Evolutionary conservation across 2,888 invertebrate species (phyloP), one percentile per base, ranked within the genome.

Genomic region (Tipula confusa): DNA sequence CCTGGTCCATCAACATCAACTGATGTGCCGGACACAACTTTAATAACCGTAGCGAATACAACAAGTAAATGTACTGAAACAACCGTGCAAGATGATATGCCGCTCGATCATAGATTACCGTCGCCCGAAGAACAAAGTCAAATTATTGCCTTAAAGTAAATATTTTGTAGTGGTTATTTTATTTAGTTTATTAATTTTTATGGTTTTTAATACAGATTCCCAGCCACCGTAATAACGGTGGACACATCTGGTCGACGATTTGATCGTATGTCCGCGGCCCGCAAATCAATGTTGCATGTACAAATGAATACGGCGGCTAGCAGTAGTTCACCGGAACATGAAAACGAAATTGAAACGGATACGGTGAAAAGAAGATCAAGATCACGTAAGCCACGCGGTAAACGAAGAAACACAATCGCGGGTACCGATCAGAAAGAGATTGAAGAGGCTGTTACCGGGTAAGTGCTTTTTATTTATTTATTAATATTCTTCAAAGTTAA

Each of bases 361-460:
- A 92, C 92, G 82, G 92, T 94, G 84, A 93, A 94, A 88, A 91
- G 95, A 86, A 91, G 94, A 86, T 94, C 94, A 83, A 92, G 94
- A 87, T 92, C 93, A 83, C 92, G 95, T 86, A 94, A 94, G 89
- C 93, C 95, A 85, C 92, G 96, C 86, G 95, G 94, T 89, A 94
- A 95, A 91, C 92, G 96, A 91, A 93, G 97, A 89, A 97, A 97
- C 90, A 97, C 97, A 87, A 94, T 97, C 88, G 95, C 96, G 87
- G 96, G 96, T 89, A 96, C 95, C 87, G 96, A 96, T 92, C 95
- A 95, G 89, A 95, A 95, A 91, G 96, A 96, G 92, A 95, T 96
- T 90, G 93, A 94, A 89, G 94, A 95, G 90, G 96, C 95, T 88
- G 92, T 95, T 87, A 94, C 94, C 91, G 95, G 94, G 96, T 95